Conservation (phyloP, 2,113 vertebrate genomes). For the Manacus vitellinus region DNA sequence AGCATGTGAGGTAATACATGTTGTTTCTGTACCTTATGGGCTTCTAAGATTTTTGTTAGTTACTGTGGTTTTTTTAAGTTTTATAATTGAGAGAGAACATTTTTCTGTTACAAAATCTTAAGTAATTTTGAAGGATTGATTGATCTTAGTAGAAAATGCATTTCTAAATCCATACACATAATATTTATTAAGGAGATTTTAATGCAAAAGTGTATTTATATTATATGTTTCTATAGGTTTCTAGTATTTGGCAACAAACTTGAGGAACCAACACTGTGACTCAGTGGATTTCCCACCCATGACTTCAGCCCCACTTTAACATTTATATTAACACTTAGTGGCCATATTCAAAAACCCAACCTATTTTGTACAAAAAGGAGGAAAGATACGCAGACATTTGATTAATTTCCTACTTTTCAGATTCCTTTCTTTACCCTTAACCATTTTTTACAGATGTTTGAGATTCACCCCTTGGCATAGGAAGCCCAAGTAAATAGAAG, state of each 20-base stretch:
- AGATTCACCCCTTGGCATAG: neutral
- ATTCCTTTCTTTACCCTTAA: neutral
- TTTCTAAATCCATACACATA: neutral
- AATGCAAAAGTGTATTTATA: neutral
- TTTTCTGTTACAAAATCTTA: neutral
- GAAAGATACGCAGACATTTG: fast-evolving
- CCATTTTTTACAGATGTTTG: neutral
- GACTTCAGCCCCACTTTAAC: neutral
- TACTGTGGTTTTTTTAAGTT: neutral
- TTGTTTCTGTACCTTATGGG: neutral
- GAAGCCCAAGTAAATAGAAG: neutral
- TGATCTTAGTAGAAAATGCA: neutral
- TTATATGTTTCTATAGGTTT: neutral
- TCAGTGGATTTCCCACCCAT: neutral
- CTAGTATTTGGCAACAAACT: neutral
- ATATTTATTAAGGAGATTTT: neutral
- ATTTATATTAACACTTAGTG: neutral
- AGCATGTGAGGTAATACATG: neutral
- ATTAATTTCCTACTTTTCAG: neutral
- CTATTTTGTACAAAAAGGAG: neutral
- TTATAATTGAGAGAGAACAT: neutral
- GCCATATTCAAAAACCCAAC: neutral
- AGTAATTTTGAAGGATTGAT: neutral
- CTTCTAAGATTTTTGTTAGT: neutral
- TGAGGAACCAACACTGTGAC: neutral